These are phyloP conservation scores for Diachasma alloeum DNA, from an alignment of 1,140 invertebrate genomes.

Conservation along the genomic window DNA sequence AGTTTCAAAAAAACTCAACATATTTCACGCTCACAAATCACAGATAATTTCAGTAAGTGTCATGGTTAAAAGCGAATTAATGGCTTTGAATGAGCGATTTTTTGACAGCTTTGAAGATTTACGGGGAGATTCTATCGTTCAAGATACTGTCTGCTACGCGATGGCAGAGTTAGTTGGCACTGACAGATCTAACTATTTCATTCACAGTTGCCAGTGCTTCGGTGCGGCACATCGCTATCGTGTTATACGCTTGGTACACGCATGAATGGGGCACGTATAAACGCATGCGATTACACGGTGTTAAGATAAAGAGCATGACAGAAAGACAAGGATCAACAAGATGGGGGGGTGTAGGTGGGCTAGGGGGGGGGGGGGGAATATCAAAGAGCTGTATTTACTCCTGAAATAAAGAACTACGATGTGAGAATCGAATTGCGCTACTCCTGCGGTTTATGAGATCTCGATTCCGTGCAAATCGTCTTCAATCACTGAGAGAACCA, in stretches of 20 bases:
- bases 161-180: constrained; percentile 56
- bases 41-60: background rate
- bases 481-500: no score
- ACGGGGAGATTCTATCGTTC: background rate
- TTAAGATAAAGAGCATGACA: constrained; percentile 14
- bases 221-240: constrained; percentile 13
- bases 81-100: no score
- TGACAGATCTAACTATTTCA: constrained; percentile 59
- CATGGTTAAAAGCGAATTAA: no score
- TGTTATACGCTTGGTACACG: constrained; percentile 25
- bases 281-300: constrained; percentile 20
- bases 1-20: background rate
- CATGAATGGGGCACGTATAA: constrained; percentile 27
- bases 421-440: no score
- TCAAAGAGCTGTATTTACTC: background rate
- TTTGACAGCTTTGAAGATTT: no score
- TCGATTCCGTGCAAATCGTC: no score
- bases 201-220: constrained; percentile 44
- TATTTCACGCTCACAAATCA: background rate
- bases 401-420: no score
- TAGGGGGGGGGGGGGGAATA: background rate
- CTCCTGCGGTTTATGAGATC: no score
- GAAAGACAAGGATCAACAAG: constrained; percentile 4
- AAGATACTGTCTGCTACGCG: constrained; percentile 40
- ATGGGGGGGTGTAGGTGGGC: background rate